Conservation (phyloP, 2,888 invertebrate genomes). For the Therioaphis trifolii region DNA sequence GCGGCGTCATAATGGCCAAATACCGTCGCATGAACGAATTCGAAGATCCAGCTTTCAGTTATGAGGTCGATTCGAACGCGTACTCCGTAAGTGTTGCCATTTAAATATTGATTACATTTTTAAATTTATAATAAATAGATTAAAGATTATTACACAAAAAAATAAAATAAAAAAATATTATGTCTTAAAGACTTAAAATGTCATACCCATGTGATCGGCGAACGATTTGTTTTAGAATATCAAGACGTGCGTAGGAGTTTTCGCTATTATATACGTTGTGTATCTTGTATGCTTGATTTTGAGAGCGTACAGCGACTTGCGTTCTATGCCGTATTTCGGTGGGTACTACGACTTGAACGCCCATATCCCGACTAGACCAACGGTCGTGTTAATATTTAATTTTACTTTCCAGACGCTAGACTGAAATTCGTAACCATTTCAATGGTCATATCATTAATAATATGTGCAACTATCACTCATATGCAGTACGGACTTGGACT, state of each 20-base stretch:
- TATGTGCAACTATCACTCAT: constrained; percentile 71
- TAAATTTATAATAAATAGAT: too few relatives aligned
- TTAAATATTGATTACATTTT: too few relatives aligned
- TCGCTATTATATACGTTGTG: constrained; percentile 84
- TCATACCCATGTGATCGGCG: not conserved
- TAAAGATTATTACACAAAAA: too few relatives aligned
- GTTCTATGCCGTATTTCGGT: constrained; percentile 99
- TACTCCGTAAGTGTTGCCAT: constrained; percentile 54
- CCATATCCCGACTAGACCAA: too few relatives aligned
- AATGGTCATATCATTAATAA: constrained; percentile 74
- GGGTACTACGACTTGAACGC: constrained; percentile 69
- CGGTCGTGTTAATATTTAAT: too few relatives aligned
- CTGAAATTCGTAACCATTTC: constrained; percentile 89
- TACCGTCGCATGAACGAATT: constrained; percentile 60
- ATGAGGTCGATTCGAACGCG: constrained; percentile 58
- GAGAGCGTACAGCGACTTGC: constrained; percentile 91
- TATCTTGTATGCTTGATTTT: constrained; percentile 86
- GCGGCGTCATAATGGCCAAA: constrained; percentile 81
- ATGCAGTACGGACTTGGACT: constrained; percentile 89
- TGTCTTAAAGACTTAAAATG: too few relatives aligned
- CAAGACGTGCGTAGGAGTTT: constrained; percentile 90
- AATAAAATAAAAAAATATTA: too few relatives aligned
- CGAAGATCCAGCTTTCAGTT: constrained; percentile 62
- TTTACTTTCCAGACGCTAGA: constrained; percentile 79
- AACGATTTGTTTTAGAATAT: constrained; percentile 78